Evolutionary conservation across 2,113 vertebrate genomes (phyloP), one percentile per base, ranked within the genome.

Genomic region (Corydoras sp.): DNA sequence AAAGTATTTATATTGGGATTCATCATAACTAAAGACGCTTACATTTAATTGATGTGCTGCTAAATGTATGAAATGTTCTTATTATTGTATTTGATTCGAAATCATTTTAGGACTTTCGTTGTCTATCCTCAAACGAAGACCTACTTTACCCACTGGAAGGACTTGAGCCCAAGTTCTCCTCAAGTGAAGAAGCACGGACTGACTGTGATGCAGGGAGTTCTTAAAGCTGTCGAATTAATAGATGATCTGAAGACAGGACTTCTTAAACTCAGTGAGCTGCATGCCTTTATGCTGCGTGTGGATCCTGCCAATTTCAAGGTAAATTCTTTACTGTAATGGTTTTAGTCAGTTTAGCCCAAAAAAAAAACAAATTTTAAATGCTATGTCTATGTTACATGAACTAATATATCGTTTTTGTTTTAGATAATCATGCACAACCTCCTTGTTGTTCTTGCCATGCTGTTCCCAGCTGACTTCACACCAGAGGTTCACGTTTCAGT

Each of bases 231-330:
- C 59, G 81, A 76, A 55, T 59, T 84, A 60, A 2, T 92, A 0
- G 90, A 93, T 55, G 65, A 92, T 75, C 75, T 95, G 0, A 14
- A 49, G 0, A 2, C 2, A 0, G 73, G 81, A 2, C 59, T 95
- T 68, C 64, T 83, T 66, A 80, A 53, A 6, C 90, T 93, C 69
- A 92, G 92, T 2, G 87, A 92, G 79, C 86, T 92, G 75, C 93
- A 95, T 0, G 92, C 92, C 73, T 91, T 88, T 81, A 77, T 87
- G 65, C 88, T 95, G 61, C 82, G 90, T n/a, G 90, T 94, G 74
- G 93, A 95, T 69, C 92, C 92, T 0, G 85, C 90, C 62, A 95
- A 94, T 89, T 95, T 95, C 83, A 90, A 86, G 86, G 93, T 92
- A 82, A 82, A 30, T 31, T 51, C 0, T 8, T 43, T 48, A 24